Base-by-base conservation (phyloP, 2,888 invertebrate species). In the Lamellibrachia satsuma region DNA sequence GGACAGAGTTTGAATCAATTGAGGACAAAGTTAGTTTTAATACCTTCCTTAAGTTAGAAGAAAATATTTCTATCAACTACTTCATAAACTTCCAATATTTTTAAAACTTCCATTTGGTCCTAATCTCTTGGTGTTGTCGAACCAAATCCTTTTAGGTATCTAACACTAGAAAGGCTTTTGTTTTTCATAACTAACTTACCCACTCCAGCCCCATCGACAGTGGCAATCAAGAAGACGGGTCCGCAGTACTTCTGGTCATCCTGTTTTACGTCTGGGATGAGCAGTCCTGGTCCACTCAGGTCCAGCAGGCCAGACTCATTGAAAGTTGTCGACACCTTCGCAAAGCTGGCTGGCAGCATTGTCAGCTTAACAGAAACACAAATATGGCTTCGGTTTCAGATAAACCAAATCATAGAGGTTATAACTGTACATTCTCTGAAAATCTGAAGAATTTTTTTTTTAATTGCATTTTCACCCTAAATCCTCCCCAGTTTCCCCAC, bases 231-330 rank as follows among this genome's bases (percentile, higher is more conserved):
- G 52, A 39, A 75, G 51, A 52, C 52, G 8, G 52, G 9, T 3
- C 92, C 92, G 52, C 92, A 92, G 91, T 91, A 92, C 22, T 52
- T n/a, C 52, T 75, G 22, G 91, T 92, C 92, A 22, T 39, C 27
- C 1, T 91, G n/a, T 39, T 27, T 52, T 3, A 92, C 91, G 52
- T 92, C 90, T 91, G 92, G 92, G 52, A 92, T 91, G 52, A 27
- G 22, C 52, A 92, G 90, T 4, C 92, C 92, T 27, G 92, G 75
- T 4, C 91, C 92, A 60, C 92, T 91, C n/a, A 91, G 75, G 90
- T 92, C 91, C 52, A 90, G 52, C 27, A 52, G 11, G 15, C 91
- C 92, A 22, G 91, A 90, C 22, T 2, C 15, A 7, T 90, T 52
- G 51, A 75, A 60, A 1, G 75, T 52, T 9, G 92, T 52, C 1